Percentiles rank a stretch among this genome's conserved stretches.
Evolutionary conservation across 2,797 vertebrate genomes (phyloP).

Genomic region (Acanthurus tractus): DNA sequence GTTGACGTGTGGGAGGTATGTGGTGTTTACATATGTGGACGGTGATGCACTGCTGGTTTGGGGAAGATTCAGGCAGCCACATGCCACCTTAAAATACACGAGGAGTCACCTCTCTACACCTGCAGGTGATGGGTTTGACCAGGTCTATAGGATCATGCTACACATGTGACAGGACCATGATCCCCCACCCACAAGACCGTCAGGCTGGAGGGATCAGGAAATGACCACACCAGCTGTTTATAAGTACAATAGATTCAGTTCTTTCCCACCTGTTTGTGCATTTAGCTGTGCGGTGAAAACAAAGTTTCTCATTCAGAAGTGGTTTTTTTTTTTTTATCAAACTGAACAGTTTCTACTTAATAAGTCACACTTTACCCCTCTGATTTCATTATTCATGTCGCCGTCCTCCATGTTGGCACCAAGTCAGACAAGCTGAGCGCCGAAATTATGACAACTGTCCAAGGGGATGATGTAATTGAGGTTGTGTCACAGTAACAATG

Average conservation of each 20-base stretch:
- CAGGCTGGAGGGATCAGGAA: too few relatives aligned
- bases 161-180: constrained; percentile 6
- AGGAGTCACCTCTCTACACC: constrained; percentile 24
- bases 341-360: background rate
- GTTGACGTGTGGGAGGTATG: background rate
- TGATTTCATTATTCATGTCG: constrained; percentile 36
- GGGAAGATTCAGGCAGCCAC: background rate
- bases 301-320: background rate
- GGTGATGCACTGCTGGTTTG: too few relatives aligned
- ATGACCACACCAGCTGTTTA: background rate
- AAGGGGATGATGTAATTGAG: constrained; percentile 72
- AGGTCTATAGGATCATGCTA: background rate
- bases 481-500: constrained; percentile 67
- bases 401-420: constrained; percentile 32
- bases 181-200: constrained; percentile 11
- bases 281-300: background rate
- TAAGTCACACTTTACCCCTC: constrained; percentile 14
- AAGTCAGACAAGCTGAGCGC: constrained; percentile 48
- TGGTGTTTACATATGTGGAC: too few relatives aligned
- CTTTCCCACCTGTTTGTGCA: background rate
- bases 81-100: background rate
- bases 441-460: constrained; percentile 67
- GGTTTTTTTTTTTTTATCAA: constrained; percentile 1
- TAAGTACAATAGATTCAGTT: background rate
- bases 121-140: constrained; percentile 14